Conservation (phyloP, 2,888 invertebrate species). For the Coelopa pilipes region DNA sequence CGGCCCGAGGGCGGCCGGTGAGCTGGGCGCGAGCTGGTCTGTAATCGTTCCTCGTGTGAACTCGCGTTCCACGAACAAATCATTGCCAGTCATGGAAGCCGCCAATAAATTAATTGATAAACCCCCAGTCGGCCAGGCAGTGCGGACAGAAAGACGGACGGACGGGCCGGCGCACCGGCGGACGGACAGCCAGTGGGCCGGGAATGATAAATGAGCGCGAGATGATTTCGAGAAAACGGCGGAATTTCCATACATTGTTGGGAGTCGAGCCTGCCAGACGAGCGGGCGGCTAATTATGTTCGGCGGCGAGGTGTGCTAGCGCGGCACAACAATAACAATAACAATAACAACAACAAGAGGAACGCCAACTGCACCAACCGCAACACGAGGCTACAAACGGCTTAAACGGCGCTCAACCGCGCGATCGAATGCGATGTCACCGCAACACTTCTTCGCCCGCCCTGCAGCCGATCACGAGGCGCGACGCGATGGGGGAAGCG, state of each 20-base stretch:
- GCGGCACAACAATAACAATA: neutral
- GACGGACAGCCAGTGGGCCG: neutral
- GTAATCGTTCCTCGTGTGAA: conserved; percentile 34
- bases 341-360: neutral
- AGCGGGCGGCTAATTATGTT: conserved; percentile 1
- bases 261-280: neutral
- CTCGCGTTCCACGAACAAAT: conserved; percentile 30
- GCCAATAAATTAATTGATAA: conserved; percentile 33
- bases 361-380: neutral
- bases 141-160: neutral
- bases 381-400: neutral
- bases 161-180: neutral
- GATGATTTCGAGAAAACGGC: conserved; percentile 26
- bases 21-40: neutral
- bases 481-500: too few relatives aligned
- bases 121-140: too few relatives aligned
- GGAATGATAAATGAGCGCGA: conserved; percentile 28
- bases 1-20: too few relatives aligned
- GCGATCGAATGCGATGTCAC: neutral
- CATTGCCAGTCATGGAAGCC: conserved; percentile 18
- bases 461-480: neutral
- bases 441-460: neutral
- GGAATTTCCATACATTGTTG: too few relatives aligned
- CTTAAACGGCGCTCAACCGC: neutral
- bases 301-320: neutral